Base-by-base conservation (phyloP, 2,888 invertebrate genomes). In the Endomychus coccineus region DNA sequence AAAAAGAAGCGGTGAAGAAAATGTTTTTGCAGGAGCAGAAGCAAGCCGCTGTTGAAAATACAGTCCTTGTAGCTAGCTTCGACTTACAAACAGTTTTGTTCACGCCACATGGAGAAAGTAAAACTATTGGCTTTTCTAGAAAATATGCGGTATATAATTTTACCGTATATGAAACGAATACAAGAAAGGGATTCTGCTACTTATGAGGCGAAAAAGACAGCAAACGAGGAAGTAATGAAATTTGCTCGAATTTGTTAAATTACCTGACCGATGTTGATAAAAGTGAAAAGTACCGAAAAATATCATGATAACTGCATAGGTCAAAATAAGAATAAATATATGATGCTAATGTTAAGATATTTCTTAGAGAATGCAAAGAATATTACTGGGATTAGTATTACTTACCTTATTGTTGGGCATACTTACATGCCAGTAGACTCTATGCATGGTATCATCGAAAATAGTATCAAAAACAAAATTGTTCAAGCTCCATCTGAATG, bases 341-440 rank as follows among this genome's bases (percentile, higher is more conserved):
- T 57, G 21, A 25, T 54, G 14, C 41, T 46, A 9, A 40, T 39
- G 33, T 14, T 50, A 25, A 42, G 48, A 29, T 16, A 14, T 14
- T 40, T n/a, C n/a, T n/a, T n/a, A n/a, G n/a, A n/a, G n/a, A n/a
- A n/a, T n/a, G n/a, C n/a, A n/a, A 34, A 37, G 12, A 46, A 46
- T 44, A 16, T 52, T 11, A 27, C 41, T 30, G 46, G 48, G 2
- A 44, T 52, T 16, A 48, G 10, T 14, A 16, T 33, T 12, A 24
- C n/a, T 22, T 33, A 16, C 16, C 16, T 24, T 23, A 13, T 33
- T 13, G 43, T 54, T 15, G 56, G 56, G 7, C 54, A 57, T 31
- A 55, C 52, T 12, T 49, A 51, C 34, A 57, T 58, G 57, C 51
- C 58, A 3, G 56, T 55, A 2, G 56, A 56, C 29, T 41, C 24